These are phyloP conservation scores for Bombus waltoni DNA, from an alignment of 1,140 invertebrate species.

Conservation along the genomic window DNA sequence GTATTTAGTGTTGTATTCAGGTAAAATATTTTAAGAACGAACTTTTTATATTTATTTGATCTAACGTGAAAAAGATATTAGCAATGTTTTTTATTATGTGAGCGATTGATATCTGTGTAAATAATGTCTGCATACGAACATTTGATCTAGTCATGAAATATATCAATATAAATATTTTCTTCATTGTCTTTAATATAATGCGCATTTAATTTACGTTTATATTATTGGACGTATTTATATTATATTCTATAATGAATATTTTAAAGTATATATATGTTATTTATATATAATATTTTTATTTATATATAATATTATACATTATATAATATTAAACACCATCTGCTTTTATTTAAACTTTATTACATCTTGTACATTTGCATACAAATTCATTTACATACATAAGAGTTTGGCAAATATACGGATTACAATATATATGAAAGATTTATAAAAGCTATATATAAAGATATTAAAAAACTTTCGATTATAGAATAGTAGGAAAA, in stretches of 20 bases:
- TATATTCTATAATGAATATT: neutral
- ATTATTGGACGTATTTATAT: neutral
- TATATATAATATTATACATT: neutral
- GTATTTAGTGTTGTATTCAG: neutral
- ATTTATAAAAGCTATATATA: conserved; percentile 43
- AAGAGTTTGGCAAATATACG: conserved; percentile 54
- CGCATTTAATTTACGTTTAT: neutral
- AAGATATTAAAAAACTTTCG: conserved; percentile 55
- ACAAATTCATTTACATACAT: conserved; percentile 45
- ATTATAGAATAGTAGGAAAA: conserved; percentile 45
- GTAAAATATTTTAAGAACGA: conserved; percentile 22
- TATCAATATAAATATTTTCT: neutral
- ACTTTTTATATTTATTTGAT: neutral
- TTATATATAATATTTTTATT: neutral
- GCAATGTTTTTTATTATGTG: conserved; percentile 3
- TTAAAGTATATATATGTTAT: conserved; percentile 4
- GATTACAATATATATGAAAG: conserved; percentile 39
- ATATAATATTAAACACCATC: neutral
- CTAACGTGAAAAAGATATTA: neutral
- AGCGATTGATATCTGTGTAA: neutral
- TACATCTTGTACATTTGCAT: conserved; percentile 54
- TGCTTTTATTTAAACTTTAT: conserved; percentile 41
- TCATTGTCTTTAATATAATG: neutral
- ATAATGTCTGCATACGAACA: neutral
- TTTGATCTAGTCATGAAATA: conserved; percentile 13